Base-by-base conservation (phyloP, 2,113 vertebrate species). In the Hemibagrus wyckioides region DNA sequence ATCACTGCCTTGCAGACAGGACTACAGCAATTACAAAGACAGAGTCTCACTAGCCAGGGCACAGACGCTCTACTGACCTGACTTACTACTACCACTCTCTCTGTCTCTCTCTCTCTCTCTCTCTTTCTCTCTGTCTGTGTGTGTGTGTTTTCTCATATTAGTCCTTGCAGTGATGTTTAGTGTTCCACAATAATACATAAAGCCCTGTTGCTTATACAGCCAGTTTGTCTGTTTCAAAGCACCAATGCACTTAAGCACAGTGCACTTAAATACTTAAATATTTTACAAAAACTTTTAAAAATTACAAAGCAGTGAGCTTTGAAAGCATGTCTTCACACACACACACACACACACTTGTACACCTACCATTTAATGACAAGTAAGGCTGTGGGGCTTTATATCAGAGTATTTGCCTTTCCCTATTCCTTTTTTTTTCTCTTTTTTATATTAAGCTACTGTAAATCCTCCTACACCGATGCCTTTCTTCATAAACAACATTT, bases 401-500 rank as follows among this genome's bases (percentile, higher is more conserved):
- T 77, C 33, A 79, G 41, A 63, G 81, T 36, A 63, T 63, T 85
- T 71, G 30, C 79, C 48, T 80, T 69, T 65, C 11, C 39, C 11
- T 11, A 30, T 50, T 48, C 9, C 13, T 83, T 63, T 57, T 15
- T 4, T 28, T 10, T 69, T 48, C n/a, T 23, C 23, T 67, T 59
- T 41, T 87, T 50, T 54, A 23, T 80, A 48, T 44, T 48, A 79
- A 61, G 52, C 30, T 50, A 84, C 48, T 67, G 25, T 82, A 44
- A 59, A 82, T 79, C 80, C 33, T 81, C 56, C 80, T 80, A 82
- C 71, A 75, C 67, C 65, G 87, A 85, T 83, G 88, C 90, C 91
- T 94, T 88, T 90, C 88, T 89, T 91, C 91, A 91, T 94, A 92
- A 94, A 94, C 93, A 93, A 90, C 87, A 90, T 92, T 90, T 90